Base-by-base conservation (phyloP, 1,140 invertebrate genomes). In the Amphibalanus amphitrite region DNA sequence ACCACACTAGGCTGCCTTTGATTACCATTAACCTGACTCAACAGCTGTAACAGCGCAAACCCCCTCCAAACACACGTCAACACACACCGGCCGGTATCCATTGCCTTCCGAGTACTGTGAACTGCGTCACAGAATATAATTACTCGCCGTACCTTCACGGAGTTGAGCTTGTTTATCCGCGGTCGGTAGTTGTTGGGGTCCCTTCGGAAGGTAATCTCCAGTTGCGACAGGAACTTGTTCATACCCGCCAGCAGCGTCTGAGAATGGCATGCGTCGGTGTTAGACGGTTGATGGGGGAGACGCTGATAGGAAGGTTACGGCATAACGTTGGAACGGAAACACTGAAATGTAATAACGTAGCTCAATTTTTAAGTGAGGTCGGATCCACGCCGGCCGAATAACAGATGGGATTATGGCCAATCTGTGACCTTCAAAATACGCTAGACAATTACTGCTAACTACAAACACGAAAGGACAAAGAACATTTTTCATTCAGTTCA, bases 171-270 rank as follows among this genome's bases (percentile, higher is more conserved):
- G 82, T 99, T 99, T 77, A 99, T 99, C 75, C 97, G 85, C 8
- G 97, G 97, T 79, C 97, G 82, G 81, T 95, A 98, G 80, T 98
- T 99, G 79, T 98, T 98, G 0, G 96, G 95, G 86, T 99, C 97
- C 80, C 97, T 85, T 77, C 97, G 85, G 84, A 99, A 99, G 8
- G 97, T 99, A 75, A 99, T 99, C 70, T 95, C 92, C 25, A 99
- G 82, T n/a, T 97, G 85, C 81, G 96, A 88, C 75, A 99, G 85
- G 84, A 99, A 99, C 75, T 89, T 86, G 81, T 99, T 99, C 97
- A 99, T 99, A 74, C 97, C 97, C 77, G 92, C 90, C 69, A 99
- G 84, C 68, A 99, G 82, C 6, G 90, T 93, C 82, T 98, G 95
- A 3, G 47, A 20, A 13, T 3, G 47, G 33, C n/a, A n/a, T n/a